These are phyloP conservation scores for Conger conger DNA, from an alignment of 2,113 vertebrate genomes.

Conservation along the genomic window DNA sequence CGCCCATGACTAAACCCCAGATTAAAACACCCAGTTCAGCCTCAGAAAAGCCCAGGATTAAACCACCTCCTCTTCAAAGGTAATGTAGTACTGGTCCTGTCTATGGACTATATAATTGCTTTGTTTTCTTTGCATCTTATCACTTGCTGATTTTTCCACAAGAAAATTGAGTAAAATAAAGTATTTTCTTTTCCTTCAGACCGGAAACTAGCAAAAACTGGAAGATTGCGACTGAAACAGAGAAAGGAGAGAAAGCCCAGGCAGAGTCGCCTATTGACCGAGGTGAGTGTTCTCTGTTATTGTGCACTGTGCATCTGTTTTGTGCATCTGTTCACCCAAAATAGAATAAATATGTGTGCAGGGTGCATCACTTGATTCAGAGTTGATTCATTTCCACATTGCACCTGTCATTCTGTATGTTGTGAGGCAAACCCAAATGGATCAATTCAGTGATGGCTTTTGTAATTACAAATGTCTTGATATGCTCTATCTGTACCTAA, in stretches of 20 bases:
- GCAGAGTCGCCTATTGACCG: conserved; percentile 70
- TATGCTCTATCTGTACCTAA: background rate
- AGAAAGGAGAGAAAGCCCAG: conserved; percentile 64
- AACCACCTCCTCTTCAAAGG: conserved; percentile 75
- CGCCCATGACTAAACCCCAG: conserved; percentile 73
- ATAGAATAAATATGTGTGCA: background rate
- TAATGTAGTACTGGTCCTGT: conserved; percentile 40
- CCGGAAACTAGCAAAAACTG: conserved; percentile 72
- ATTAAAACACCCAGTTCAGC: conserved; percentile 71
- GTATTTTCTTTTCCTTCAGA: conserved; percentile 52
- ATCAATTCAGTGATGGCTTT: background rate
- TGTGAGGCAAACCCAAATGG: background rate
- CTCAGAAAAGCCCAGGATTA: conserved; percentile 74
- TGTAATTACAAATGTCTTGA: background rate
- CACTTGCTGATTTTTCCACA: background rate
- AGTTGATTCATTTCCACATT: conserved; percentile 2
- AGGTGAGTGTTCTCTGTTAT: conserved; percentile 58
- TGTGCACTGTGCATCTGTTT: background rate
- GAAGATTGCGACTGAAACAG: conserved; percentile 71
- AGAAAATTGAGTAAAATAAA: background rate
- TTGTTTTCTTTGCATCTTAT: background rate
- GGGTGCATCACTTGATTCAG: background rate
- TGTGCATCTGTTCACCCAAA: background rate
- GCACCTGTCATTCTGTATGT: background rate
- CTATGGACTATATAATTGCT: background rate